Evolutionary conservation across 2,797 vertebrate genomes (phyloP).

Genomic region (Myotis myotis): DNA sequence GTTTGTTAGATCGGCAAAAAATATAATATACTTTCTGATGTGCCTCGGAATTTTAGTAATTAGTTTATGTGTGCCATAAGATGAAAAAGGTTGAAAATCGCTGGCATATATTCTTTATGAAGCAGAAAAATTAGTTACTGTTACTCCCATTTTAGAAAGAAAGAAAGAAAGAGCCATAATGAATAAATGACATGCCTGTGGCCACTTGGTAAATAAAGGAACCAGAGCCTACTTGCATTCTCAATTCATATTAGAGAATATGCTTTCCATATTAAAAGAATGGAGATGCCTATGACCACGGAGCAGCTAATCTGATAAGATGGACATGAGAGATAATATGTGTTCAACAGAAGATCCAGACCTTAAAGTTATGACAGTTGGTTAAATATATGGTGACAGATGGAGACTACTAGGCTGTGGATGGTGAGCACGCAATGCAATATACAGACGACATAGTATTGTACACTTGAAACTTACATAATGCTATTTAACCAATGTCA

Average conservation of each 20-base stretch:
- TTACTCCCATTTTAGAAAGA: not conserved
- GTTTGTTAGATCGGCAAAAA: not conserved
- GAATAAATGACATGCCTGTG: not conserved
- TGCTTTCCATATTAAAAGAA: not conserved
- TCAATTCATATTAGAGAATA: not conserved
- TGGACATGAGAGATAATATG: not conserved
- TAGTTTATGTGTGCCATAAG: not conserved
- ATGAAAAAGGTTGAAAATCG: not conserved
- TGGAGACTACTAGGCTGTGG: not conserved
- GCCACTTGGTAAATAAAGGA: not conserved
- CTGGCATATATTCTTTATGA: not conserved
- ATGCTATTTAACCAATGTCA: not conserved
- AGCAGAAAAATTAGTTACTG: not conserved
- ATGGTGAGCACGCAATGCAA: not conserved
- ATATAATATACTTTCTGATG: not conserved
- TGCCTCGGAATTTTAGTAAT: not conserved
- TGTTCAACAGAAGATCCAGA: not conserved
- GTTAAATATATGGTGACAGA: not conserved
- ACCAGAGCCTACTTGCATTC: not conserved
- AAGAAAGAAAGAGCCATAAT: not conserved
- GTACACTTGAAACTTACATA: not conserved
- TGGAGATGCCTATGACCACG: not conserved
- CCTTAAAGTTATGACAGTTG: not conserved
- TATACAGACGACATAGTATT: not conserved
- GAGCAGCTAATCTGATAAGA: not conserved